These are phyloP conservation scores for Meteorus colon DNA, from an alignment of 2,888 invertebrate species.

Conservation along the genomic window DNA sequence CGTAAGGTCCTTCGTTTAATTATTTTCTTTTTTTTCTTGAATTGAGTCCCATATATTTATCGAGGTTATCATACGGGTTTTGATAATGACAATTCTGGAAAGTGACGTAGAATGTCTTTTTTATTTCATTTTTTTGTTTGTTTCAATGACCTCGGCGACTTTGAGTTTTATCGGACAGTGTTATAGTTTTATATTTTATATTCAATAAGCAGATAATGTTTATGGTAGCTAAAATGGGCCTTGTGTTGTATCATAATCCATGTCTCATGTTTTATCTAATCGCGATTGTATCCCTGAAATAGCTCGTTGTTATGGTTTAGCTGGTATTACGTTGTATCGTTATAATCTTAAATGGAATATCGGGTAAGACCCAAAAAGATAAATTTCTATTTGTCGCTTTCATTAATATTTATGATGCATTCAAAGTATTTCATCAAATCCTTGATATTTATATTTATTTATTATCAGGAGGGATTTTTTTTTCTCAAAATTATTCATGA, in stretches of 20 bases:
- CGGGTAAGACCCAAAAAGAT: background rate
- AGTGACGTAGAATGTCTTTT: background rate
- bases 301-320: background rate
- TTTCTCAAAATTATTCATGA: background rate
- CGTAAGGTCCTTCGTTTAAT: background rate
- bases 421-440: background rate
- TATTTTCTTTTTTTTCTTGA: background rate
- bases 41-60: background rate
- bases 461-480: background rate
- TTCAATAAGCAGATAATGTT: background rate
- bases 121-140: background rate
- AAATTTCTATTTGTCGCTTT: background rate
- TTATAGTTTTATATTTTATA: background rate
- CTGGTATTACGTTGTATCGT: background rate
- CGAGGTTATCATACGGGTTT: background rate
- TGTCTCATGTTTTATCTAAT: background rate
- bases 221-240: background rate
- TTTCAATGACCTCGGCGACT: background rate
- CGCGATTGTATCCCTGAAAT: background rate
- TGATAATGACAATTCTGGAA: slow-evolving; percentile 2
- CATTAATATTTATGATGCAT: background rate
- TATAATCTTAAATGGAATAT: background rate
- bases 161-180: background rate
- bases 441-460: slow-evolving; percentile 9
- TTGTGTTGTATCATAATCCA: background rate